Evolutionary conservation across 2,797 vertebrate genomes (phyloP).

Genomic region (Glossophaga mutica): DNA sequence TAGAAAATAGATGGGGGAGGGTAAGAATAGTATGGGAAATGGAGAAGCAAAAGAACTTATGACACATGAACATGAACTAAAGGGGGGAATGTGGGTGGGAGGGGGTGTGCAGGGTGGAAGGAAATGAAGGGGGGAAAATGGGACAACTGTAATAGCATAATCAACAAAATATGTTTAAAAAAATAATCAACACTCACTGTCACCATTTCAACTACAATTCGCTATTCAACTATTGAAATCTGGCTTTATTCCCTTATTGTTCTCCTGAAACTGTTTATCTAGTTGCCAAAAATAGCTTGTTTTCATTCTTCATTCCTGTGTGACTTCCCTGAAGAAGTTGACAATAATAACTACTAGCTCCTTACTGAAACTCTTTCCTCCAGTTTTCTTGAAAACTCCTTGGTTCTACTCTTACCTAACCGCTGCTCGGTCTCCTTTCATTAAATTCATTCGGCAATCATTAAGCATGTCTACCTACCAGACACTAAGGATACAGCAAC

Average conservation of each 20-base stretch:
- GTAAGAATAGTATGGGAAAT: too few relatives aligned
- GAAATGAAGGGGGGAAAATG: too few relatives aligned
- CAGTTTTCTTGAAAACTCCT: not conserved
- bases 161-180: too few relatives aligned
- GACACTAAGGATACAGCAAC: not conserved
- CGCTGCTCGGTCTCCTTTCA: not conserved
- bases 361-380: not conserved
- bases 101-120: too few relatives aligned
- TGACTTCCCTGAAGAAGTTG: not conserved
- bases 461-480: not conserved
- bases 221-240: not conserved
- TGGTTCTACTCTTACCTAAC: not conserved
- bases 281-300: not conserved
- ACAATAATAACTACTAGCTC: not conserved
- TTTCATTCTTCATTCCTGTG: not conserved
- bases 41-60: too few relatives aligned
- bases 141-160: too few relatives aligned
- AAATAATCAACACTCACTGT: not conserved
- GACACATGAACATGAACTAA: too few relatives aligned
- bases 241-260: not conserved
- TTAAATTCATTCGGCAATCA: not conserved
- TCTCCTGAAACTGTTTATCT: not conserved
- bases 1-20: too few relatives aligned
- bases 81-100: too few relatives aligned
- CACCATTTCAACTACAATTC: not conserved